Conservation (phyloP, 2,888 invertebrate genomes). For the Orchesella flavescens region DNA sequence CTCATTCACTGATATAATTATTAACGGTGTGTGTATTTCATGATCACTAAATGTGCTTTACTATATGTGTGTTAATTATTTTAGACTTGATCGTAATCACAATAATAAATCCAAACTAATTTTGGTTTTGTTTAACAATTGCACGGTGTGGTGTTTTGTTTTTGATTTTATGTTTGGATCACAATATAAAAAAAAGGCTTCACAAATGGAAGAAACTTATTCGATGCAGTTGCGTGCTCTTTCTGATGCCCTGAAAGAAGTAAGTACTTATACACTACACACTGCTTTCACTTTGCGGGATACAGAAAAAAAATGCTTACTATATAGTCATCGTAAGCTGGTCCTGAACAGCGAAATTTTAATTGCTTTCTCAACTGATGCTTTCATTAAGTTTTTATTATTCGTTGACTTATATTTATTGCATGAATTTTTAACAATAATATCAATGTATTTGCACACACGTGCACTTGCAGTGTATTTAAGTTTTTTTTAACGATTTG, state of each 20-base stretch:
- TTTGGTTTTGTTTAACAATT: constrained; percentile 45
- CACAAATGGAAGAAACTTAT: constrained; percentile 74
- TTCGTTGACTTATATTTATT: too few species aligned
- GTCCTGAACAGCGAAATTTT: too few species aligned
- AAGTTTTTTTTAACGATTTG: too few species aligned
- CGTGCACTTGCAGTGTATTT: too few species aligned
- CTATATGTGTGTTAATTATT: background rate
- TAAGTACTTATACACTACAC: constrained; percentile 64
- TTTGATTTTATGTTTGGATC: constrained; percentile 62
- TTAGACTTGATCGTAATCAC: background rate
- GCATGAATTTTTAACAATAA: too few species aligned
- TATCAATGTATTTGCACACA: too few species aligned
- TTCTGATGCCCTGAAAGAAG: constrained; percentile 73
- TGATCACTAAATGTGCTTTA: constrained; percentile 11
- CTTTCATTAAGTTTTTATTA: too few species aligned
- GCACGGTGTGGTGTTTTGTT: constrained; percentile 61
- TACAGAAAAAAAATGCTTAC: background rate
- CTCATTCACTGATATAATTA: background rate
- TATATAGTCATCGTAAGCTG: too few species aligned
- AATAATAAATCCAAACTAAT: constrained; percentile 27
- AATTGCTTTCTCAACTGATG: too few species aligned
- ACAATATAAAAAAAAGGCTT: constrained; percentile 70
- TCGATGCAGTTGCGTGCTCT: constrained; percentile 73
- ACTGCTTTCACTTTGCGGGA: constrained; percentile 1
- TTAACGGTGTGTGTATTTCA: constrained; percentile 9